Conservation (phyloP, 2,797 vertebrate genomes). For the Cossypha caffra region DNA sequence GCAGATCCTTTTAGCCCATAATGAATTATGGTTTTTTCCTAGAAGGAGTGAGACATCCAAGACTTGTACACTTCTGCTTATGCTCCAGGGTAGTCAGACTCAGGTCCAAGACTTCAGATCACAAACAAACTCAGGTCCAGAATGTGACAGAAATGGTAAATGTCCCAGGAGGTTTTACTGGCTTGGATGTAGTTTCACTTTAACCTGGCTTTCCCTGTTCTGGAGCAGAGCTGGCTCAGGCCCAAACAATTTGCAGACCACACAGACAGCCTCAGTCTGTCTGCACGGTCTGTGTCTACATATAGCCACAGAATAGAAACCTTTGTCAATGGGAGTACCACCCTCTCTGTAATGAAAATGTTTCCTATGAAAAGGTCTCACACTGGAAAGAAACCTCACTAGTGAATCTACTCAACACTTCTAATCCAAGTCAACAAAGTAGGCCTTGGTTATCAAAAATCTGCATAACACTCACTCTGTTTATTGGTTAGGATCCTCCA, state of each 20-base stretch:
- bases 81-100: not conserved
- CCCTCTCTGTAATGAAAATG: not conserved
- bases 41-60: not conserved
- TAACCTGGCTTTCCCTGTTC: not conserved
- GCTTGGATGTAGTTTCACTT: not conserved
- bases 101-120: too few species aligned
- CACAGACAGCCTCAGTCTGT: rapidly evolving
- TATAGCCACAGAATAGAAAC: not conserved
- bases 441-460: not conserved
- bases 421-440: not conserved
- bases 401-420: not conserved
- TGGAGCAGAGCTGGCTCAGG: not conserved
- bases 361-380: not conserved
- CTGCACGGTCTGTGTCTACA: not conserved
- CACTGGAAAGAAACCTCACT: not conserved
- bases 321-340: not conserved
- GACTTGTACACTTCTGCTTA: rapidly evolving
- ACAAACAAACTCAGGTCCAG: not conserved
- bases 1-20: not conserved
- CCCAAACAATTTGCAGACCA: not conserved
- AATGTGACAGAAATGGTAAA: not conserved
- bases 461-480: not conserved
- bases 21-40: not conserved
- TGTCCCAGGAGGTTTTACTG: not conserved
- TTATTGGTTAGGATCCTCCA: not conserved